These are phyloP conservation scores for Molossus alvarezi DNA, from an alignment of 2,797 vertebrate genomes.

Conservation along the genomic window DNA sequence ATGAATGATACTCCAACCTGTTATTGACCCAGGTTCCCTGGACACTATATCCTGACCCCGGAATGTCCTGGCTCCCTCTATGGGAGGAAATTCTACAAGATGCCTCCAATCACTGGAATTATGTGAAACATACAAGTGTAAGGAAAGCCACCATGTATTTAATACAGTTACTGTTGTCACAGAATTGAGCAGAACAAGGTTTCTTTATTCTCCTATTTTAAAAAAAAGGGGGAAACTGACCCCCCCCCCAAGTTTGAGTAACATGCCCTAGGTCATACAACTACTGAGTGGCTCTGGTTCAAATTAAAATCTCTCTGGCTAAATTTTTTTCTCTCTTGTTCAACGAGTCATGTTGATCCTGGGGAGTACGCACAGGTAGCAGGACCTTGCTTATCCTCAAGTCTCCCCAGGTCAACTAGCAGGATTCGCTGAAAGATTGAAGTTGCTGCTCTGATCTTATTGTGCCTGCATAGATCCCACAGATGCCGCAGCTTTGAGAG, in stretches of 20 bases:
- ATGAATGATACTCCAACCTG: background rate
- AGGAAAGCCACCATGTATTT: background rate
- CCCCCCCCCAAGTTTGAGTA: background rate
- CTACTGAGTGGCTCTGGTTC: background rate
- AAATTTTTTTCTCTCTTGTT: background rate
- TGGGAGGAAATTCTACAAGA: background rate
- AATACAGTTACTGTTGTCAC: background rate
- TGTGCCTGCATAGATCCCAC: background rate
- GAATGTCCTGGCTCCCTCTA: background rate
- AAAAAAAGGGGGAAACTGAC: background rate
- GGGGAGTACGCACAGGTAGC: background rate
- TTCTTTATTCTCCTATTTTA: slow-evolving; percentile 17
- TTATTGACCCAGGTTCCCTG: background rate
- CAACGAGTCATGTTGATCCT: background rate
- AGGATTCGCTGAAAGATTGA: slow-evolving; percentile 34
- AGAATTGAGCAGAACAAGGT: background rate
- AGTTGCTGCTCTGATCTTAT: background rate
- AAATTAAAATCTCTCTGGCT: background rate
- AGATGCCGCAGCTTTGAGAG: background rate
- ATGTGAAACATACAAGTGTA: background rate
- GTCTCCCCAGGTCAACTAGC: background rate
- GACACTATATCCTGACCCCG: background rate
- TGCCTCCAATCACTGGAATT: background rate
- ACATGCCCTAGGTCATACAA: background rate
- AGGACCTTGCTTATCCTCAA: background rate